A percentile compares a stretch with the other conserved stretches of the same genome.
Evolutionary conservation across 1,140 invertebrate species (phyloP).

Genomic region (Lasioglossum albipes): DNA sequence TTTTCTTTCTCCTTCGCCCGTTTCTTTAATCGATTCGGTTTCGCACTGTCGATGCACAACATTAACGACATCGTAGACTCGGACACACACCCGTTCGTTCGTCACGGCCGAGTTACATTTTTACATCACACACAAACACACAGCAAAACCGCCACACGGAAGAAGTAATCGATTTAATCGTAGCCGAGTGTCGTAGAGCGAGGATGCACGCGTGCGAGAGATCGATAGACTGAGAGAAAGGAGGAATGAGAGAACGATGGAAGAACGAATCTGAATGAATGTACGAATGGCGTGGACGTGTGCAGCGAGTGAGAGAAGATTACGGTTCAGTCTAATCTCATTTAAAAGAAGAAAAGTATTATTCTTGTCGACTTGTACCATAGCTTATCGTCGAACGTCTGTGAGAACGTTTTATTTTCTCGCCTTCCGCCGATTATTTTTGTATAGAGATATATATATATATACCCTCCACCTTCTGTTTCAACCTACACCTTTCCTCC

Average conservation of each 20-base stretch:
- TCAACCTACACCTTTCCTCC: too few species aligned
- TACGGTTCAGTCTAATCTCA: conserved; percentile 68
- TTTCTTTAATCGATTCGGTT: neutral
- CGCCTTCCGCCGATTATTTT: conserved; percentile 65
- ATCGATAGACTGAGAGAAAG: conserved; percentile 15
- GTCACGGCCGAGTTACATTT: conserved; percentile 59
- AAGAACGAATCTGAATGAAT: neutral
- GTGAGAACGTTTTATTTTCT: conserved; percentile 60
- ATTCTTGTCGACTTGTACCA: conserved; percentile 75
- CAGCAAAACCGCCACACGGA: neutral
- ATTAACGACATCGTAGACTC: conserved; percentile 64
- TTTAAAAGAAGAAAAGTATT: conserved; percentile 73
- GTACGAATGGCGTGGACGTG: neutral
- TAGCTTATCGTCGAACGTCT: conserved; percentile 64
- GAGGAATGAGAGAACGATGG: conserved; percentile 1
- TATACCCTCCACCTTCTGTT: neutral
- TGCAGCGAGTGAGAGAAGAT: conserved; percentile 49
- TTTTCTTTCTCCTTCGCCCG: neutral
- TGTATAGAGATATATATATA: conserved; percentile 69
- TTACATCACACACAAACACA: conserved; percentile 65
- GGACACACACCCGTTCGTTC: conserved; percentile 21
- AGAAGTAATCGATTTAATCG: conserved; percentile 57
- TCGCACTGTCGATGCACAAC: conserved; percentile 32
- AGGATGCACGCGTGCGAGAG: conserved; percentile 30
- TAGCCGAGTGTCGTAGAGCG: conserved; percentile 66